phyloP scores from a whole-genome alignment of 2,113 vertebrate species.

The Chloroceryle aenea region DNA sequence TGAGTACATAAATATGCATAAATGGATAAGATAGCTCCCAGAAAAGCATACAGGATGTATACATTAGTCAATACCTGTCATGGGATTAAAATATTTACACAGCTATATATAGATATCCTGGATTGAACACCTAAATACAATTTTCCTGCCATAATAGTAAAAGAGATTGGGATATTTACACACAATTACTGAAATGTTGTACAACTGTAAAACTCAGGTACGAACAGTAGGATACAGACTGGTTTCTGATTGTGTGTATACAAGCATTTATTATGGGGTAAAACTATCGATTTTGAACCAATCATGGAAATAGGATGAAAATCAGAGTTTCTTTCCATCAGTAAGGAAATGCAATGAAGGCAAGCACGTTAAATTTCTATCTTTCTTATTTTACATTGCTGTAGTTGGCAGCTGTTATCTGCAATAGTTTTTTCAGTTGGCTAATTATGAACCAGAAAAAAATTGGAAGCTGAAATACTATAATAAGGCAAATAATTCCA shows the following conservation, averaged over 20 bases:
- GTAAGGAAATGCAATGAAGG: not conserved
- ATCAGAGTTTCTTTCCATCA: not conserved
- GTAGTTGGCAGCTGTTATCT: constrained; percentile 2
- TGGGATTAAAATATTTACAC: not conserved
- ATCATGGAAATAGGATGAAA: not conserved
- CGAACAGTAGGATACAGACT: not conserved
- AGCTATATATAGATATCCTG: not conserved
- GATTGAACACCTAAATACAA: not conserved
- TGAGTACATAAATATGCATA: not conserved
- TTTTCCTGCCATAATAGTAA: not conserved
- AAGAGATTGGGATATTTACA: not conserved
- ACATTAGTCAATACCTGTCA: not conserved
- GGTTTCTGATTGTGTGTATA: not conserved
- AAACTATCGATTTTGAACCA: not conserved
- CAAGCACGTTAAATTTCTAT: not conserved
- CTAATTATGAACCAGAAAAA: constrained; percentile 3
- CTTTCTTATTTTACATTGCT: not conserved
- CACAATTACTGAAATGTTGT: not conserved
- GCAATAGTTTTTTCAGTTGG: not conserved
- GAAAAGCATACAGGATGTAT: not conserved
- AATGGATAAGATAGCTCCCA: not conserved
- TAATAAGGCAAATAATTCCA: not conserved
- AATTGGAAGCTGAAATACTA: constrained; percentile 8
- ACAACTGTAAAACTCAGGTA: not conserved
- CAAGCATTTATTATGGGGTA: not conserved